Evolutionary conservation across 2,888 invertebrate species (phyloP).

Genomic region (Polydrusus cervinus): DNA sequence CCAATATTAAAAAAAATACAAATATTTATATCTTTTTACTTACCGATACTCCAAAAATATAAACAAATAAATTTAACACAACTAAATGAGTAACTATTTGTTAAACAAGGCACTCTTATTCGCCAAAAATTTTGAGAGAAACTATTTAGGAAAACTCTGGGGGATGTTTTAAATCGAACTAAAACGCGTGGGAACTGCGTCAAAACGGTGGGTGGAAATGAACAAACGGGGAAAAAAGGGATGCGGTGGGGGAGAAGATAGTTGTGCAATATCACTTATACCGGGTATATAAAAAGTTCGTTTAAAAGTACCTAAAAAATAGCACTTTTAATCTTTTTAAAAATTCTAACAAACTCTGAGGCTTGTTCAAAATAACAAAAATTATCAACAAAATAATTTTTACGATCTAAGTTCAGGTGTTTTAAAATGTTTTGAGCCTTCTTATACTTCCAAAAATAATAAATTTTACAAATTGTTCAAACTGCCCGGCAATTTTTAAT

Average conservation of each 20-base stretch:
- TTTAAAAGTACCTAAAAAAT: too few species aligned
- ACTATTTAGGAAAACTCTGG: conserved; percentile 4
- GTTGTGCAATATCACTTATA: neutral
- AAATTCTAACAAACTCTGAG: too few species aligned
- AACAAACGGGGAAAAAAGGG: neutral
- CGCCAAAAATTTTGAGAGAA: neutral
- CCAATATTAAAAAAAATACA: too few species aligned
- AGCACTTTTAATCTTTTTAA: too few species aligned
- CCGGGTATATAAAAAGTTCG: neutral
- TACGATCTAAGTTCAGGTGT: too few species aligned
- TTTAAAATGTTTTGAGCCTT: too few species aligned
- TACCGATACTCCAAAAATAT: neutral
- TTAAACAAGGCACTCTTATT: neutral
- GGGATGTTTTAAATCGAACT: conserved; percentile 19
- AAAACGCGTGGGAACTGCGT: conserved; percentile 33
- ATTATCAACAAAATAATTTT: too few species aligned
- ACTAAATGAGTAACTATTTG: neutral
- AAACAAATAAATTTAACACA: conserved; percentile 10
- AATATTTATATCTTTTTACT: neutral
- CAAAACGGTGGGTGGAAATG: conserved; percentile 12
- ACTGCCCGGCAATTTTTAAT: too few species aligned
- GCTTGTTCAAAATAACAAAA: too few species aligned
- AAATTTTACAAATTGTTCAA: too few species aligned
- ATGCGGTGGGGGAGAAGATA: neutral
- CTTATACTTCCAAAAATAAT: too few species aligned